These are phyloP conservation scores for Oryzias dopingdopingensis DNA, from an alignment of 2,797 vertebrate genomes.

Conservation along the genomic window DNA sequence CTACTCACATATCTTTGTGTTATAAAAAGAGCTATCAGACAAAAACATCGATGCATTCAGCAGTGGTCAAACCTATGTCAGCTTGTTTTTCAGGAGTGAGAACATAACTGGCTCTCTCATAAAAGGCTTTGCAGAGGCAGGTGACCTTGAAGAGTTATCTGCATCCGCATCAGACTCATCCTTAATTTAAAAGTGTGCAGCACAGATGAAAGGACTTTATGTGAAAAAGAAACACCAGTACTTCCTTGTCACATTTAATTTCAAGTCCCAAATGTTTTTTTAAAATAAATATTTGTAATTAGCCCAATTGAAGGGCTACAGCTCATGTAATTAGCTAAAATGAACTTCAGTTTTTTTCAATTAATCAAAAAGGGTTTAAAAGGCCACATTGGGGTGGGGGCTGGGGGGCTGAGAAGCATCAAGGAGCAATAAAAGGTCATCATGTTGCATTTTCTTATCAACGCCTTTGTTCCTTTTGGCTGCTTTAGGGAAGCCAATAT, in stretches of 20 bases:
- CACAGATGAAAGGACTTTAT: slow-evolving; percentile 33
- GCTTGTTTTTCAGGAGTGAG: slow-evolving; percentile 37
- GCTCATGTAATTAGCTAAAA: slow-evolving; percentile 60
- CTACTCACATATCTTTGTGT: slow-evolving; percentile 10
- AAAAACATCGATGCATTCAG: slow-evolving; percentile 33
- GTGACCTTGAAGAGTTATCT: slow-evolving; percentile 64
- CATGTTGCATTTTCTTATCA: slow-evolving; percentile 65
- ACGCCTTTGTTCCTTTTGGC: slow-evolving; percentile 25
- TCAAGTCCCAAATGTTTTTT: slow-evolving; percentile 25
- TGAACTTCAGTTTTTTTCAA: slow-evolving; percentile 57
- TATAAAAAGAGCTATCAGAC: slow-evolving; percentile 31
- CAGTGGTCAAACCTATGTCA: slow-evolving; percentile 24
- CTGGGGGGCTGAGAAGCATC: slow-evolving; percentile 39
- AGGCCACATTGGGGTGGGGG: slow-evolving; percentile 32
- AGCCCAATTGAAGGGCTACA: slow-evolving; percentile 48
- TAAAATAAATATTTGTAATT: slow-evolving; percentile 49
- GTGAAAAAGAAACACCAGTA: slow-evolving; percentile 30
- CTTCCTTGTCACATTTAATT: slow-evolving; percentile 35
- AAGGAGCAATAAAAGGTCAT: slow-evolving; percentile 68
- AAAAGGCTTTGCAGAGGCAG: slow-evolving; percentile 35
- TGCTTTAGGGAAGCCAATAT: slow-evolving; percentile 34
- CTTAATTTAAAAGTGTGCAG: slow-evolving; percentile 45
- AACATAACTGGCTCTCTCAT: slow-evolving; percentile 29
- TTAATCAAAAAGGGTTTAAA: slow-evolving; percentile 49
- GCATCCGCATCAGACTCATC: slow-evolving; percentile 48